These are phyloP conservation scores for Astreopora myriophthalma DNA, from an alignment of 64 coral and sea anemone genomes.

Conservation along the genomic window DNA sequence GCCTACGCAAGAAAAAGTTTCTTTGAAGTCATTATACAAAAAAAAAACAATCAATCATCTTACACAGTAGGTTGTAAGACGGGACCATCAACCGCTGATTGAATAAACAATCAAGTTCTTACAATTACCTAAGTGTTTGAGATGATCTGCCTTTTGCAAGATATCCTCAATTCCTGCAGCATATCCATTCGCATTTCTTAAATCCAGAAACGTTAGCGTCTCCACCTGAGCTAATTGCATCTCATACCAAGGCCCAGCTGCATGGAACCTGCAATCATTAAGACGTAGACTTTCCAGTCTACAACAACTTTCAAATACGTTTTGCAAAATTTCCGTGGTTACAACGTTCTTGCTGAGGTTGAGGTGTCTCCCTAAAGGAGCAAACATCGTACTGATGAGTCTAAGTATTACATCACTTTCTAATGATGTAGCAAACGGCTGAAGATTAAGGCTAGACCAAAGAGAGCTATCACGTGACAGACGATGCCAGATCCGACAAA, in stretches of 20 bases:
- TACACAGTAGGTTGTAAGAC: too few relatives aligned
- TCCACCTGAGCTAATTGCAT: not conserved
- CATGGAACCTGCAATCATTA: conserved; percentile 65
- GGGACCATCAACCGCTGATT: not conserved
- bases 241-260: conserved; percentile 51
- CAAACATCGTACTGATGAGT: conserved; percentile 47
- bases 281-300: conserved; percentile 56
- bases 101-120: not conserved
- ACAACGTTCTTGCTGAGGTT: conserved; percentile 48
- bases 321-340: conserved; percentile 62
- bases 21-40: too few relatives aligned
- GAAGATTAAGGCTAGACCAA: conserved; percentile 63
- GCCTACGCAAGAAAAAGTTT: too few relatives aligned
- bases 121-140: conserved; percentile 49
- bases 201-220: conserved; percentile 46
- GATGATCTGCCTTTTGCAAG: conserved; percentile 12
- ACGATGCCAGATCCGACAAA: conserved; percentile 65
- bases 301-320: conserved; percentile 48
- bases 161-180: conserved; percentile 59
- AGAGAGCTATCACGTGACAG: conserved; percentile 66
- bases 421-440: conserved; percentile 1
- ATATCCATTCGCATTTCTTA: conserved; percentile 68
- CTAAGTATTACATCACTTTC: conserved; percentile 1
- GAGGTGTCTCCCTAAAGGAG: conserved; percentile 53
- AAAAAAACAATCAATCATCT: too few relatives aligned